phyloP scores from a whole-genome alignment of 2,888 invertebrate genomes.

The Diadegma fenestrale region DNA sequence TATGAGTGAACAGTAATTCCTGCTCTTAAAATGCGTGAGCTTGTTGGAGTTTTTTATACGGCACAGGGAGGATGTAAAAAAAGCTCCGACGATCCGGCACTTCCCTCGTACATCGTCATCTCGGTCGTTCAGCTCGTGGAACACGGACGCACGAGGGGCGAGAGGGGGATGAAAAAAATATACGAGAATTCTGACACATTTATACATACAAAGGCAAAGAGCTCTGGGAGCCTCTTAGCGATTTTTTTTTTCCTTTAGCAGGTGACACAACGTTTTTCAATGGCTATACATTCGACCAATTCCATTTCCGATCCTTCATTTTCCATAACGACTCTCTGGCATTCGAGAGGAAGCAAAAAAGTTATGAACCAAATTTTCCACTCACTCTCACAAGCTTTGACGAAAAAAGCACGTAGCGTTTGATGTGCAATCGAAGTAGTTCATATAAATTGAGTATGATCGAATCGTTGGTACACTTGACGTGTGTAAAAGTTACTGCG shows the following conservation, averaged over 20 bases:
- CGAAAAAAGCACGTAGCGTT: neutral
- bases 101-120: slow-evolving; percentile 5
- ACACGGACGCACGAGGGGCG: neutral
- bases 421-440: neutral
- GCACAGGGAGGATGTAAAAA: neutral
- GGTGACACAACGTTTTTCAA: neutral
- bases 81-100: slow-evolving; percentile 7
- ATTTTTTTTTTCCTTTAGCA: neutral
- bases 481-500: neutral
- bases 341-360: neutral
- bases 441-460: neutral
- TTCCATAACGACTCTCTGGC: neutral
- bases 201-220: neutral
- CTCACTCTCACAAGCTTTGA: neutral
- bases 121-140: slow-evolving; percentile 1
- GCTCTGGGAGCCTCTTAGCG: neutral
- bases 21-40: neutral
- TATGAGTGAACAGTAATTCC: neutral
- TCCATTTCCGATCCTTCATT: neutral
- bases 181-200: neutral
- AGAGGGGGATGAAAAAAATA: slow-evolving; percentile 14
- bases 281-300: neutral
- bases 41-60: slow-evolving; percentile 15
- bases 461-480: neutral
- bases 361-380: slow-evolving; percentile 3